These are phyloP conservation scores for Tetragnatha montana DNA, from an alignment of 2,888 invertebrate genomes.

Conservation along the genomic window DNA sequence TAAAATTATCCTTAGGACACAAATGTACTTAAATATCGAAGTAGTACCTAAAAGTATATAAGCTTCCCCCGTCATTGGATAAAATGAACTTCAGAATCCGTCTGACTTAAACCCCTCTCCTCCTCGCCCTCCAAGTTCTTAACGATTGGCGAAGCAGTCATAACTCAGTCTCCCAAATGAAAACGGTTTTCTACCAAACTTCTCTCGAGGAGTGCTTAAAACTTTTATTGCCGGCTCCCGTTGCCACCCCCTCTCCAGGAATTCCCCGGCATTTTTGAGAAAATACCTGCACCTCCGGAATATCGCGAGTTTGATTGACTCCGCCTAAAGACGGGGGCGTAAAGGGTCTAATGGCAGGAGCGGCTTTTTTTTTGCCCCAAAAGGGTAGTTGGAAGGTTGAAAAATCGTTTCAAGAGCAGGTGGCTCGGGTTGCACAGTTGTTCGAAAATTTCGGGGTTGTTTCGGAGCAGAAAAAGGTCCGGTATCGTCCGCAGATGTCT, in stretches of 20 bases:
- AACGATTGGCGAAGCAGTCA: slow-evolving; percentile 25
- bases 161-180: slow-evolving; percentile 28
- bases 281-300: slow-evolving; percentile 11
- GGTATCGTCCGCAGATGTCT: too few species aligned
- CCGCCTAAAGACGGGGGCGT: neutral
- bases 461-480: too few species aligned
- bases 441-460: neutral
- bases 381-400: neutral
- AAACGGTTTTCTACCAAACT: slow-evolving; percentile 26
- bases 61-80: too few species aligned
- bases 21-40: too few species aligned
- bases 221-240: slow-evolving; percentile 22
- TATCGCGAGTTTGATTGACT: slow-evolving; percentile 4
- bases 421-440: neutral
- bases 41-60: too few species aligned
- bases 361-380: neutral
- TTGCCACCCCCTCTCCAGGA: slow-evolving; percentile 1
- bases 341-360: neutral
- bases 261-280: slow-evolving; percentile 11
- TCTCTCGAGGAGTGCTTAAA: slow-evolving; percentile 7
- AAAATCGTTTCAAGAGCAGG: neutral
- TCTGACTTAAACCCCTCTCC: too few species aligned
- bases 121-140: neutral
- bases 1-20: too few species aligned
- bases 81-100: too few species aligned